Conservation (phyloP, 2,113 vertebrate genomes). For the Platycercus adscitus region DNA sequence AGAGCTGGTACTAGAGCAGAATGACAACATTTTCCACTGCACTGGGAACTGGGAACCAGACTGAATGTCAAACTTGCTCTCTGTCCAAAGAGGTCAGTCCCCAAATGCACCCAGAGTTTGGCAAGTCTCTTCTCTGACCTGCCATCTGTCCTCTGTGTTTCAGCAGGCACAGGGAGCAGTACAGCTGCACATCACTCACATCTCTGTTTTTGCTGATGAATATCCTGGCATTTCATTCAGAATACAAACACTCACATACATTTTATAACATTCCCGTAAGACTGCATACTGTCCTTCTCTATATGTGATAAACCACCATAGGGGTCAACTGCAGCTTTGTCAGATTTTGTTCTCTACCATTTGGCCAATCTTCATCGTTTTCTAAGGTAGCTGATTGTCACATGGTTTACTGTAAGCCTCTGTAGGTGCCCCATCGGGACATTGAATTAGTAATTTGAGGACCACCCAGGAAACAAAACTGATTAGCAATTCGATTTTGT, state of each 20-base stretch:
- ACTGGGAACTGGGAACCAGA: not conserved
- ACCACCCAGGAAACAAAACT: not conserved
- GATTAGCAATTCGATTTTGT: not conserved
- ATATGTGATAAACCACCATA: not conserved
- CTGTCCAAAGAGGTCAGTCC: not conserved
- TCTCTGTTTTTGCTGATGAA: not conserved
- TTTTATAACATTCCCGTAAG: not conserved
- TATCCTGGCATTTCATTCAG: not conserved
- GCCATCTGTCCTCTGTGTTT: not conserved
- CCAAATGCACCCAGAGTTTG: not conserved
- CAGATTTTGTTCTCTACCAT: not conserved
- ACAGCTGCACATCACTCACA: rapidly evolving
- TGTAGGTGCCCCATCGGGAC: not conserved
- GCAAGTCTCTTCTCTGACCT: not conserved
- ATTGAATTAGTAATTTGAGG: not conserved
- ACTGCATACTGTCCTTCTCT: not conserved
- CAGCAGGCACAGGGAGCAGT: not conserved
- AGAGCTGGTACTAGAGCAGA: not conserved
- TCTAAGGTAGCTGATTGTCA: not conserved
- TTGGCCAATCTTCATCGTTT: rapidly evolving
- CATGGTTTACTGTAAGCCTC: not conserved
- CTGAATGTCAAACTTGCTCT: not conserved
- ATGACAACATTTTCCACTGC: not conserved
- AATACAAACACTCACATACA: not conserved
- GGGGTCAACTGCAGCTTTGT: not conserved